Evolutionary conservation across 2,113 vertebrate species (phyloP).

Genomic region (Festucalex cinctus): DNA sequence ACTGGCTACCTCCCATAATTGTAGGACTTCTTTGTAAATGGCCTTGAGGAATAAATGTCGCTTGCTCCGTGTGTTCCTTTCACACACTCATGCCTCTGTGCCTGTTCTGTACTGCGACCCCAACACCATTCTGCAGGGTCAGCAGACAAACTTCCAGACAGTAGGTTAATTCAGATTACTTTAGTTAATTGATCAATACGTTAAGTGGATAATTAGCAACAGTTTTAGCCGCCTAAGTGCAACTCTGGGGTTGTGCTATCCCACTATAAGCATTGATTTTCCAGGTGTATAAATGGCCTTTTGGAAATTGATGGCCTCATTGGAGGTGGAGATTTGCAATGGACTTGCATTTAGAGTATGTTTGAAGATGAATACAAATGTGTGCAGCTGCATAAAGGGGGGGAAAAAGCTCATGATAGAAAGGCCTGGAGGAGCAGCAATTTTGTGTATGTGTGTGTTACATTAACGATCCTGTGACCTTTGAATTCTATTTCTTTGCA

Average conservation of each 20-base stretch:
- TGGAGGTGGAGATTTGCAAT: constrained; percentile 62
- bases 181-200: constrained; percentile 81
- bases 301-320: constrained; percentile 77
- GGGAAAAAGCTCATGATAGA: constrained; percentile 58
- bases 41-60: constrained; percentile 60
- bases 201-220: constrained; percentile 82
- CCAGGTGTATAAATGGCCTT: constrained; percentile 78
- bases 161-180: constrained; percentile 81
- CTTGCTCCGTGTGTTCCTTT: constrained; percentile 50
- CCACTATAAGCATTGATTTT: constrained; percentile 77
- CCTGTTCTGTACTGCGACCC: constrained; percentile 63
- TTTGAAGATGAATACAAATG: constrained; percentile 75
- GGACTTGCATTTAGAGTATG: constrained; percentile 75
- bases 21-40: constrained; percentile 65
- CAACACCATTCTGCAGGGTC: constrained; percentile 72
- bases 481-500: constrained; percentile 45
- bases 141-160: constrained; percentile 80
- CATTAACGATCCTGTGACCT: constrained; percentile 50
- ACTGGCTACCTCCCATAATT: constrained; percentile 52
- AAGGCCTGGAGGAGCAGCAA: constrained; percentile 50
- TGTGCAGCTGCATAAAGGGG: constrained; percentile 50
- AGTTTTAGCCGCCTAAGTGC: constrained; percentile 79
- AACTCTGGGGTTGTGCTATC: constrained; percentile 72
- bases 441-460: constrained; percentile 12
- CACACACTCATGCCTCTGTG: constrained; percentile 35